These are phyloP conservation scores for Discoglossus pictus DNA, from an alignment of 2,797 vertebrate genomes.

Conservation along the genomic window DNA sequence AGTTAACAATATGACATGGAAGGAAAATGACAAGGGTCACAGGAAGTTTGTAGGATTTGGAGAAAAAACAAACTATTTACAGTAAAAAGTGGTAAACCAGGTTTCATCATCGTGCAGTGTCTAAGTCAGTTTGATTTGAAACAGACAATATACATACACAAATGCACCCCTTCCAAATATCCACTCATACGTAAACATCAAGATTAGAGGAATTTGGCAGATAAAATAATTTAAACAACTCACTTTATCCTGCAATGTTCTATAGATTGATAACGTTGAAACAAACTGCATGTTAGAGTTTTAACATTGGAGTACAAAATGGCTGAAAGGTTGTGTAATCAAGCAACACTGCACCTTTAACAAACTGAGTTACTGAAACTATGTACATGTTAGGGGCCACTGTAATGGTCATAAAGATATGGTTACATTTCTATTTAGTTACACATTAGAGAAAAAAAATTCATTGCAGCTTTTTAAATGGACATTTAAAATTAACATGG, in stretches of 20 bases:
- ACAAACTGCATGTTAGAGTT: background rate
- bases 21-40: constrained; percentile 2
- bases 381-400: too few species aligned
- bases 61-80: constrained; percentile 35
- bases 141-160: constrained; percentile 4
- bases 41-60: constrained; percentile 10
- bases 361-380: too few species aligned
- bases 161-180: background rate
- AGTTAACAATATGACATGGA: background rate
- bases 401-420: too few species aligned
- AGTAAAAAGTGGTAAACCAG: constrained; percentile 19
- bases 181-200: background rate
- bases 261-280: background rate
- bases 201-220: constrained; percentile 27
- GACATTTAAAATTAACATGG: too few species aligned
- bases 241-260: background rate
- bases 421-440: too few species aligned
- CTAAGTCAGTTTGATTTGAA: constrained; percentile 33
- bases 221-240: background rate
- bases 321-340: too few species aligned
- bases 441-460: too few species aligned
- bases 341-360: too few species aligned
- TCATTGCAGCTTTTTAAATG: too few species aligned
- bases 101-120: constrained; percentile 31
- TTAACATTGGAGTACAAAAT: too few species aligned